Evolutionary conservation across 2,888 invertebrate species (phyloP).

Genomic region (Mythimna albipuncta): DNA sequence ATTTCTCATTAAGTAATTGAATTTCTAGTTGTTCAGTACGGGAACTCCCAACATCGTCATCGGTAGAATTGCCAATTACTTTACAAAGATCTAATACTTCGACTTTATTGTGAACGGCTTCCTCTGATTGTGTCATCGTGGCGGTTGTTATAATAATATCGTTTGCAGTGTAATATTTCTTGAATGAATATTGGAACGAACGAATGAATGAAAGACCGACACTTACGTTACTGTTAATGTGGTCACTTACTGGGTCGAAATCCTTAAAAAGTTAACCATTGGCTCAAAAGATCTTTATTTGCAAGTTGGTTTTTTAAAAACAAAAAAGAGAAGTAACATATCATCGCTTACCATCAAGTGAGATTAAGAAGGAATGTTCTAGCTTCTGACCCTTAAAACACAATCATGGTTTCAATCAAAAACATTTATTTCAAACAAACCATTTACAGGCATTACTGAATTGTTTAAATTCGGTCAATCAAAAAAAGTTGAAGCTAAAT

Average conservation of each 20-base stretch:
- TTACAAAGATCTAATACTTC: constrained; percentile 48
- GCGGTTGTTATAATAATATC: constrained; percentile 15
- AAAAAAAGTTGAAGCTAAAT: too few relatives aligned
- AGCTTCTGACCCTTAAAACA: not conserved
- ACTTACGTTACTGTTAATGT: not conserved
- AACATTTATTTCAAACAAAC: too few relatives aligned
- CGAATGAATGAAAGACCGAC: not conserved
- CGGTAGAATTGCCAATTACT: constrained; percentile 48
- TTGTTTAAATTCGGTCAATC: too few relatives aligned
- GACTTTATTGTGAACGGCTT: constrained; percentile 33
- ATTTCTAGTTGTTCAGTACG: constrained; percentile 22
- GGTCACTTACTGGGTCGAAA: not conserved
- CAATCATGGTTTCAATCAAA: not conserved
- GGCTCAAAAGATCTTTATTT: too few relatives aligned
- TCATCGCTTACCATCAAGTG: too few relatives aligned
- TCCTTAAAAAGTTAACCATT: not conserved
- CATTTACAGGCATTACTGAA: too few relatives aligned
- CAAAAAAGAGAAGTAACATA: not conserved
- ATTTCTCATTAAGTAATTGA: constrained; percentile 24
- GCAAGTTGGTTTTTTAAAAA: too few relatives aligned
- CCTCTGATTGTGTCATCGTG: constrained; percentile 39
- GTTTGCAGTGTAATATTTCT: constrained; percentile 4
- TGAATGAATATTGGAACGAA: not conserved
- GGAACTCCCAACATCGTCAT: constrained; percentile 33
- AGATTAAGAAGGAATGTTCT: not conserved